phyloP scores from a whole-genome alignment of 2,797 vertebrate species.

The Molossus molossus region DNA sequence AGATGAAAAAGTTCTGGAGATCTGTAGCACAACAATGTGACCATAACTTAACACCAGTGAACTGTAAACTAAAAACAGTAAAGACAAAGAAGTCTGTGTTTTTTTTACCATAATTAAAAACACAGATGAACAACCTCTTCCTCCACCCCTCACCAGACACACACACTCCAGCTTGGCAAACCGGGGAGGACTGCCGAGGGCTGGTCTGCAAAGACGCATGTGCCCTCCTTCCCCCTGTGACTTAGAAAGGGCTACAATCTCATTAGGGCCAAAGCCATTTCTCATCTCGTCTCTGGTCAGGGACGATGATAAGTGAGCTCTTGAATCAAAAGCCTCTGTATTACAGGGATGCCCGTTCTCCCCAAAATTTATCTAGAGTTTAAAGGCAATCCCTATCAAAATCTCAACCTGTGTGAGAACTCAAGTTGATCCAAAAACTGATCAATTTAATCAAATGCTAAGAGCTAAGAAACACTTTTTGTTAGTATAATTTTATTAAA shows the following conservation, averaged over 20 bases:
- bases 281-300: not conserved
- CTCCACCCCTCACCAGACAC: not conserved
- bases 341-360: not conserved
- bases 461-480: not conserved
- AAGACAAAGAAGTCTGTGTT: not conserved
- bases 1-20: not conserved
- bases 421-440: slow-evolving; percentile 1
- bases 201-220: not conserved
- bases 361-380: not conserved
- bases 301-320: not conserved
- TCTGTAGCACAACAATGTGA: not conserved
- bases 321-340: not conserved
- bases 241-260: not conserved
- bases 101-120: not conserved
- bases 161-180: not conserved
- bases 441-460: not conserved
- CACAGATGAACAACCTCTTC: not conserved
- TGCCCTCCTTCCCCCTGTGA: not conserved
- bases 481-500: not conserved
- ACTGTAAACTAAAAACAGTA: not conserved
- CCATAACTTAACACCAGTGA: not conserved
- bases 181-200: not conserved
- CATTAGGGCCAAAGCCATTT: not conserved
- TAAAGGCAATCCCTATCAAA: slow-evolving; percentile 4
- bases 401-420: not conserved